Evolutionary conservation across 2,113 vertebrate genomes (phyloP), one percentile per base, ranked within the genome.

Genomic region (Boleophthalmus pectinirostris): DNA sequence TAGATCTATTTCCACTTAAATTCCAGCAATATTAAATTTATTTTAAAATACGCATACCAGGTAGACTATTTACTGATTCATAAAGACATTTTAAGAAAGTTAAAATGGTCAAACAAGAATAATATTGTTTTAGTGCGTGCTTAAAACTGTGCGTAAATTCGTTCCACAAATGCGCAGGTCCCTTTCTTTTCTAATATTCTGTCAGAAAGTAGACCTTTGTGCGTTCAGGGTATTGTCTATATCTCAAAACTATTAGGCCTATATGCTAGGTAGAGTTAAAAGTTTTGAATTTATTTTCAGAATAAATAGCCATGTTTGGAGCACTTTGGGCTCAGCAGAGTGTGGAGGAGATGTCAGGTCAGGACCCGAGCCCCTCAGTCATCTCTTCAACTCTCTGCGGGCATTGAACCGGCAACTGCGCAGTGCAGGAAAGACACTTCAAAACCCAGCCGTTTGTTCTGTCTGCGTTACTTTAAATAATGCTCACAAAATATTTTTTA

Each of bases 301-400:
- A 76, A 83, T 68, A 15, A 56, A 74, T 69, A 18, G 11, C 58
- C 14, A 12, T 58, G 73, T 82, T 69, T 74, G 68, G 64, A 75
- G 78, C 72, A 74, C 85, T 86, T 76, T 88, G 72, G 75, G 49
- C 58, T 87, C 58, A 71, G 64, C 46, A 70, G 60, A 76, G 74
- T 74, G 74, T 88, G 78, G 80, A 57, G 84, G 84, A 83, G 87
- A 85, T 88, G 82, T 77, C 79, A 83, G 91, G 90, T 93, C 90
- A 85, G 82, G 90, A 93, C 88, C 90, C 73, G 46, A 84, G 88
- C 82, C 90, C 91, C 90, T 90, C 67, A 76, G 82, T 86, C 82
- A 85, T 79, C 91, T 92, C 92, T 87, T 69, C 81, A 87, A 82
- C 82, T 91, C 90, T 88, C 83, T 89, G 81, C 80, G 83, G 68